Evolutionary conservation across 2,797 vertebrate species (phyloP).

Genomic region (Danionella dracula): DNA sequence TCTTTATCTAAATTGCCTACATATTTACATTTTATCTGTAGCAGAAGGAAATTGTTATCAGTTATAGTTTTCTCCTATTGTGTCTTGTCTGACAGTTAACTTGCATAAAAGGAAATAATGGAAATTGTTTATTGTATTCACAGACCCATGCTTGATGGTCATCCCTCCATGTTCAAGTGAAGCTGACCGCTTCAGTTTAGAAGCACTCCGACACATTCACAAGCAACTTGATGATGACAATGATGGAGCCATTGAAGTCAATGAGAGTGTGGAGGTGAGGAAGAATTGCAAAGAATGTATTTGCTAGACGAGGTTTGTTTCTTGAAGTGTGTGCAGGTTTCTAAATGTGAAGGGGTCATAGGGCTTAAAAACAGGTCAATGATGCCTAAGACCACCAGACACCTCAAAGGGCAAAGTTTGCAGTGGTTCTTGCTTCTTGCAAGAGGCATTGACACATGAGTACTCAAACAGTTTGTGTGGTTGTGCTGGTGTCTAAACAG

Average conservation of each 20-base stretch:
- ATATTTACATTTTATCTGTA: too few species aligned
- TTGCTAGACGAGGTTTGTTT: not conserved
- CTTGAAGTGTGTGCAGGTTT: not conserved
- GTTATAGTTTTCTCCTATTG: too few species aligned
- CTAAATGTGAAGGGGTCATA: not conserved
- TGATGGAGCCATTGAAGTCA: constrained; percentile 95
- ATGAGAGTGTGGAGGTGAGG: constrained; percentile 95
- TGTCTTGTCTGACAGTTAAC: too few species aligned
- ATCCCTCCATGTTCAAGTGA: constrained; percentile 89
- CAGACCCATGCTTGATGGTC: constrained; percentile 84
- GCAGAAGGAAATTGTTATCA: too few species aligned
- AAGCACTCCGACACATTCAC: constrained; percentile 93
- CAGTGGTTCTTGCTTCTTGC: not conserved
- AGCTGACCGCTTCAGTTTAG: constrained; percentile 89
- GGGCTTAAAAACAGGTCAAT: constrained; percentile 1
- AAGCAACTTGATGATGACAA: constrained; percentile 98
- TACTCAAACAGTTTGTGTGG: not conserved
- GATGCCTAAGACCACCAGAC: not conserved
- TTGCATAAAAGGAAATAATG: too few species aligned
- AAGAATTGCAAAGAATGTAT: not conserved
- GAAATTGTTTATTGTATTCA: not conserved
- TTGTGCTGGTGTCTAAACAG: not conserved
- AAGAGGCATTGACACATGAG: constrained; percentile 9
- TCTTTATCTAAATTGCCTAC: too few species aligned
- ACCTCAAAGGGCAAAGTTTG: constrained; percentile 28